Conservation (phyloP, 2,113 vertebrate species). For the Eleginops maclovinus region DNA sequence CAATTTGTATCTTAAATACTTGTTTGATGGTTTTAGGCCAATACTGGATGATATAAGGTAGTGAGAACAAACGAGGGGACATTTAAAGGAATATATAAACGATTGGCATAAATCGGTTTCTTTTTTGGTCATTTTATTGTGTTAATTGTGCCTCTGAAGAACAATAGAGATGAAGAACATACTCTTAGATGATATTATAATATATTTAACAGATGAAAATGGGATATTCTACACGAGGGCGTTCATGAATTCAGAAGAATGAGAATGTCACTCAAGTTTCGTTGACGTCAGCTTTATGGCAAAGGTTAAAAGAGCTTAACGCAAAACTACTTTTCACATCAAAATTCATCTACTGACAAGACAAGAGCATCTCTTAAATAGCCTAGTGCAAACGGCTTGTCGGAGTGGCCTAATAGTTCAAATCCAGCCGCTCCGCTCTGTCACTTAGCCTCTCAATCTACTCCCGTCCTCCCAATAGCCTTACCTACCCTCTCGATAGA, state of each 20-base stretch:
- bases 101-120: too few relatives aligned
- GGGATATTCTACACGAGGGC: neutral
- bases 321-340: conserved; percentile 7
- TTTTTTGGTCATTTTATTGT: too few relatives aligned
- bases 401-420: conserved; percentile 52
- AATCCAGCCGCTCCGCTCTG: conserved; percentile 47
- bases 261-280: rapidly evolving
- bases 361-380: conserved; percentile 48
- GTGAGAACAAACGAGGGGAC: neutral
- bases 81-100: too few relatives aligned
- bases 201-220: neutral
- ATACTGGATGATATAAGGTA: conserved; percentile 17
- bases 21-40: conserved; percentile 3
- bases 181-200: neutral
- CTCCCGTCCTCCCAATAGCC: conserved; percentile 25
- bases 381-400: conserved; percentile 35
- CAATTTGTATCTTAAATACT: conserved; percentile 31
- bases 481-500: conserved; percentile 54
- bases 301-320: conserved; percentile 42
- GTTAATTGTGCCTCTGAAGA: too few relatives aligned
- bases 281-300: neutral
- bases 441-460: conserved; percentile 64
- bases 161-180: too few relatives aligned
- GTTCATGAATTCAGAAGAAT: neutral
- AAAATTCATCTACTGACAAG: conserved; percentile 33